phyloP scores from a whole-genome alignment of 2,113 vertebrate genomes.

The Notarius quadriscutis region DNA sequence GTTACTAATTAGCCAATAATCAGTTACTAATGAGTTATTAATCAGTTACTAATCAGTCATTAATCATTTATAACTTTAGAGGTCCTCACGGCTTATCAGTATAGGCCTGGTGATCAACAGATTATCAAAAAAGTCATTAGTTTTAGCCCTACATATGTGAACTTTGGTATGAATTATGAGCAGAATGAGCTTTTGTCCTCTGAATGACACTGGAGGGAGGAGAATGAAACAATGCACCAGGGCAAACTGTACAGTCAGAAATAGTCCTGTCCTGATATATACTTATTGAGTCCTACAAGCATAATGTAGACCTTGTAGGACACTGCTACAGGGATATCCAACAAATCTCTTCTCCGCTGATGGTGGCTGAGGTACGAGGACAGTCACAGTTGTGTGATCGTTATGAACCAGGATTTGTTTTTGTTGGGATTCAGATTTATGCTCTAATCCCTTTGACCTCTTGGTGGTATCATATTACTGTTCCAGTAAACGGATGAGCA shows the following conservation, averaged over 20 bases:
- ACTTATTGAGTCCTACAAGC: conserved; percentile 35
- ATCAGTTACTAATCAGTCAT: too few species aligned
- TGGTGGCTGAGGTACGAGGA: conserved; percentile 21
- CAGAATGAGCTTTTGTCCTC: conserved; percentile 10
- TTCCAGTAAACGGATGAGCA: conserved; percentile 31
- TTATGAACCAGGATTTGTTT: conserved; percentile 53
- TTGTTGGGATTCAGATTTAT: conserved; percentile 52
- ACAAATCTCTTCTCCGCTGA: conserved; percentile 5
- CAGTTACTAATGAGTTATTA: too few species aligned
- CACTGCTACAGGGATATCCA: conserved; percentile 8
- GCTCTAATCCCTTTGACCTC: conserved; percentile 45
- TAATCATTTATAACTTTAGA: background rate
- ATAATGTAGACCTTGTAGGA: conserved; percentile 22
- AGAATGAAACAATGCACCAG: conserved; percentile 32
- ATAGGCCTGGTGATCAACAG: background rate
- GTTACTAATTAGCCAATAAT: too few species aligned
- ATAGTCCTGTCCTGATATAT: conserved; percentile 40
- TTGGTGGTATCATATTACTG: conserved; percentile 46
- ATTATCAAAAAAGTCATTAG: background rate
- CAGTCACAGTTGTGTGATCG: conserved; percentile 46
- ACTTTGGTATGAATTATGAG: background rate
- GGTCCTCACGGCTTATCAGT: background rate
- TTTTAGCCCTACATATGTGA: background rate
- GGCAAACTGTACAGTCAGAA: conserved; percentile 38
- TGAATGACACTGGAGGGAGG: background rate